Conservation (phyloP, 1,140 invertebrate species). For the Drosophila lini region DNA sequence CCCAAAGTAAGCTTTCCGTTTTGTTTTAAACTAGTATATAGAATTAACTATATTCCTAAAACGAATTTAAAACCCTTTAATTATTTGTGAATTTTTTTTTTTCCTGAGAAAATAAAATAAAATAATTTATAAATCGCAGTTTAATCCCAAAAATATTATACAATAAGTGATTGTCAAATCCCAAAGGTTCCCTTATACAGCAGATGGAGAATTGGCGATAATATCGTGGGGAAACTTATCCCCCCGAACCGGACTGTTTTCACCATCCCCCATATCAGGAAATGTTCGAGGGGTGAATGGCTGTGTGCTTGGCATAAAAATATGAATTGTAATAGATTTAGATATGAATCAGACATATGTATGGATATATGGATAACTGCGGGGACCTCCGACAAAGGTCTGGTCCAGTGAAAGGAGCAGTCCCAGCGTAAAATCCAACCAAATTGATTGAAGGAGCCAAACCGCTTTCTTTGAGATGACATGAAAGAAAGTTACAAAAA, state of each 20-base stretch:
- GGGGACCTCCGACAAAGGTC: slow-evolving; percentile 31
- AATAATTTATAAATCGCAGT: not conserved
- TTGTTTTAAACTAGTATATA: no score
- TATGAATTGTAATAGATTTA: slow-evolving; percentile 80
- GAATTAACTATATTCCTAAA: no score
- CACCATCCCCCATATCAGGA: not conserved
- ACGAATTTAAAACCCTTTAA: no score
- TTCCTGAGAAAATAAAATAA: not conserved
- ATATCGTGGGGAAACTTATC: slow-evolving; percentile 9
- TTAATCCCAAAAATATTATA: not conserved
- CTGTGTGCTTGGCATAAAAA: slow-evolving; percentile 66
- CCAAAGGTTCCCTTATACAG: not conserved
- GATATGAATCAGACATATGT: slow-evolving; percentile 70
- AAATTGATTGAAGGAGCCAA: slow-evolving; percentile 60
- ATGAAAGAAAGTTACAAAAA: slow-evolving; percentile 48
- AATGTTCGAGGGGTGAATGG: slow-evolving; percentile 3
- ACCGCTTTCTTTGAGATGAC: slow-evolving; percentile 27
- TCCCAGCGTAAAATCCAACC: slow-evolving; percentile 61
- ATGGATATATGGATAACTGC: slow-evolving; percentile 17
- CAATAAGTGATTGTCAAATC: not conserved
- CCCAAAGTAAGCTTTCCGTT: no score
- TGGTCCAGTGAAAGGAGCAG: slow-evolving; percentile 58
- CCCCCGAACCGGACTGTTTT: slow-evolving; percentile 16
- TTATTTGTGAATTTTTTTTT: no score
- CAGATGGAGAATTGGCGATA: slow-evolving; percentile 7